Conservation (phyloP, 2,888 invertebrate genomes). For the Bombylius discolor region DNA sequence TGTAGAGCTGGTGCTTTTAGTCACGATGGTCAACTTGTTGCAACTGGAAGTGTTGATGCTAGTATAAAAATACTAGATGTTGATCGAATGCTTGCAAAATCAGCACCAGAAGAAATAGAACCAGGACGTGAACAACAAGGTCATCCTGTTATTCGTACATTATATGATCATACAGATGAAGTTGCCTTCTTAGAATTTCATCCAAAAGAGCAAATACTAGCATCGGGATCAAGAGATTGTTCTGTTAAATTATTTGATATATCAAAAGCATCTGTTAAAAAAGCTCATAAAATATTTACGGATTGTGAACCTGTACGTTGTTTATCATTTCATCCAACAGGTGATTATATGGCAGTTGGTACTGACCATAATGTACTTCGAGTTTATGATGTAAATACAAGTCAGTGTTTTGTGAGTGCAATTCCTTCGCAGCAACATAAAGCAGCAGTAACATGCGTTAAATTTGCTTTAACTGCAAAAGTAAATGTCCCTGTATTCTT, state of each 20-base stretch:
- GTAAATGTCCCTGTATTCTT: background rate
- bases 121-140: constrained; percentile 79
- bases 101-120: constrained; percentile 80
- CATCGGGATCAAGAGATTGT: constrained; percentile 88
- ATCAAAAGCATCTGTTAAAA: constrained; percentile 95
- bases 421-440: constrained; percentile 78
- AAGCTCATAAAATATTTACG: constrained; percentile 90
- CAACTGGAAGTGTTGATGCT: constrained; percentile 96
- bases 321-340: constrained; percentile 89
- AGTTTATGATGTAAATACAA: constrained; percentile 87
- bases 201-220: constrained; percentile 84
- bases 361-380: constrained; percentile 83
- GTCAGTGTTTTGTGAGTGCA: constrained; percentile 89
- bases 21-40: constrained; percentile 85
- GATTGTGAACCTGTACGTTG: constrained; percentile 86
- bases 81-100: constrained; percentile 97
- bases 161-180: constrained; percentile 91
- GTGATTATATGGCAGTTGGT: constrained; percentile 87
- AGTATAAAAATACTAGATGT: constrained; percentile 98
- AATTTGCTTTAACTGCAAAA: constrained; percentile 41
- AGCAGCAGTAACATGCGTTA: constrained; percentile 60
- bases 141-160: constrained; percentile 93
- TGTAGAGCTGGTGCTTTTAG: constrained; percentile 95
- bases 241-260: constrained; percentile 96
- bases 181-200: constrained; percentile 95